phyloP scores from a whole-genome alignment of 2,113 vertebrate species.

The Alosa alosa region DNA sequence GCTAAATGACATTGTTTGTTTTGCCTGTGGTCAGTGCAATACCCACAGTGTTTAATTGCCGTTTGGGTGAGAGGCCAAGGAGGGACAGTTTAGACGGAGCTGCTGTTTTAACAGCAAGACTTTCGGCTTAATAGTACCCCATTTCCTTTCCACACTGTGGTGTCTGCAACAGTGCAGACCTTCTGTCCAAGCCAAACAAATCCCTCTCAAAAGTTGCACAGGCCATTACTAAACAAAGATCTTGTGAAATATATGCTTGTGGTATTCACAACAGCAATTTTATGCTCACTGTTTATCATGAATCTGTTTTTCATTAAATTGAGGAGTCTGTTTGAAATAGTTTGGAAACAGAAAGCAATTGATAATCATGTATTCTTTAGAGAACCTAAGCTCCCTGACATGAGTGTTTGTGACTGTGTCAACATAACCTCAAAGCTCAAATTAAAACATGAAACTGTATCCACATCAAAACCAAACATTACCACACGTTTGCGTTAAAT shows the following conservation, averaged over 20 bases:
- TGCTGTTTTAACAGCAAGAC: conserved; percentile 37
- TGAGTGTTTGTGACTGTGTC: conserved; percentile 5
- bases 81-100: conserved; percentile 20
- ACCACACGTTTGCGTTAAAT: conserved; percentile 7
- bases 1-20: conserved; percentile 38
- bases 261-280: not conserved
- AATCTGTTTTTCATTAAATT: not conserved
- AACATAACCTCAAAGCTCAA: not conserved
- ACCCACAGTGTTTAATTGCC: conserved; percentile 28
- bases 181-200: not conserved
- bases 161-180: conserved; percentile 32
- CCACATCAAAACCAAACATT: conserved; percentile 9
- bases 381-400: not conserved
- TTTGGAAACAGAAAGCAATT: not conserved
- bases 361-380: not conserved
- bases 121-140: conserved; percentile 45
- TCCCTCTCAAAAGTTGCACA: conserved; percentile 3
- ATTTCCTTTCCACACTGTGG: conserved; percentile 47
- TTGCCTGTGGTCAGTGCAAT: conserved; percentile 25
- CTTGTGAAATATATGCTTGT: not conserved
- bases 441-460: conserved; percentile 15
- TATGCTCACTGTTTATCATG: not conserved
- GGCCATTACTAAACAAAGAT: not conserved
- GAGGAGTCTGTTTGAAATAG: not conserved
- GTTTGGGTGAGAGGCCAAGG: conserved; percentile 29